Conservation (phyloP, 2,888 invertebrate species). For the Drosophila antonietae region DNA sequence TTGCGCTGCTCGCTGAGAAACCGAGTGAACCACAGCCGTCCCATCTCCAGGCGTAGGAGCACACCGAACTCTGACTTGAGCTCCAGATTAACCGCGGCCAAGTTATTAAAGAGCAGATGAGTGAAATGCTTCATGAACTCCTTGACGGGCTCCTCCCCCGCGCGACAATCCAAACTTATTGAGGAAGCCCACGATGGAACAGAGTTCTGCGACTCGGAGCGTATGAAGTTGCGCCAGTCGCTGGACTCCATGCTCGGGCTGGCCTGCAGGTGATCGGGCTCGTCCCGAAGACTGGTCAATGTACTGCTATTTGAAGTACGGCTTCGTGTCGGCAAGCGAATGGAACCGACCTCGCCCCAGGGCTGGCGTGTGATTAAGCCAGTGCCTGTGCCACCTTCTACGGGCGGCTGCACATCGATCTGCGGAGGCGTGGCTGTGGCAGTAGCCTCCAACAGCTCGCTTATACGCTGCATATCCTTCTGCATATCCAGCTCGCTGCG, state of each 20-base stretch:
- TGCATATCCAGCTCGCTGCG: slow-evolving; percentile 83
- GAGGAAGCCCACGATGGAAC: slow-evolving; percentile 88
- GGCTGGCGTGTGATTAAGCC: slow-evolving; percentile 30
- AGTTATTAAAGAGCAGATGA: slow-evolving; percentile 87
- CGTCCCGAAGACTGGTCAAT: slow-evolving; percentile 86
- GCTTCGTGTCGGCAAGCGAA: slow-evolving; percentile 75
- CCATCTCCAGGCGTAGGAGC: slow-evolving; percentile 87
- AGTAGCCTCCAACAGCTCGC: slow-evolving; percentile 68
- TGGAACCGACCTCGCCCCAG: slow-evolving; percentile 60
- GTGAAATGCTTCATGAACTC: slow-evolving; percentile 90
- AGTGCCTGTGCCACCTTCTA: slow-evolving; percentile 45
- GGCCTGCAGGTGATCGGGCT: slow-evolving; percentile 85
- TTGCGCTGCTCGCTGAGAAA: slow-evolving; percentile 88
- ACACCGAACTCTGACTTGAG: slow-evolving; percentile 89
- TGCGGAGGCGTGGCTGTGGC: slow-evolving; percentile 59
- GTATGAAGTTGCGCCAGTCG: slow-evolving; percentile 84
- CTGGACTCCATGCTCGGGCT: slow-evolving; percentile 87
- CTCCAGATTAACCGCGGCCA: slow-evolving; percentile 86
- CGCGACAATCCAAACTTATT: slow-evolving; percentile 87
- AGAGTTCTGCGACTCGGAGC: slow-evolving; percentile 87
- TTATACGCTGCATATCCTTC: slow-evolving; percentile 77
- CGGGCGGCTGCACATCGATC: slow-evolving; percentile 83
- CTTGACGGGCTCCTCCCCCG: slow-evolving; percentile 86
- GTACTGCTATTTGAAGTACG: slow-evolving; percentile 86
- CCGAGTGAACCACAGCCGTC: slow-evolving; percentile 89